phyloP scores from a whole-genome alignment of 2,797 vertebrate genomes.

The Mus caroli region DNA sequence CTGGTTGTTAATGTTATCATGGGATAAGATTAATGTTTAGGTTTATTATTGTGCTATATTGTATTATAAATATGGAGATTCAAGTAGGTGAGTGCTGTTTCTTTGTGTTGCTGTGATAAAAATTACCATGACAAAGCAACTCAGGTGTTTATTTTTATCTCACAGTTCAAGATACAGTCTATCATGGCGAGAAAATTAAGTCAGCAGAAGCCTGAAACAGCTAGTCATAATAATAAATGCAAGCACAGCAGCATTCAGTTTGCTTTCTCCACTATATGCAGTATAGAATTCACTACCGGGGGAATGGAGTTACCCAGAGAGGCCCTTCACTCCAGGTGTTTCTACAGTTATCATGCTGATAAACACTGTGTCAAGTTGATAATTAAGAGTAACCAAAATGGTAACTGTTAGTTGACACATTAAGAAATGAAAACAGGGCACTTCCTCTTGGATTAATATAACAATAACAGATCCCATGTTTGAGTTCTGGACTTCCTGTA shows the following conservation, averaged over 20 bases:
- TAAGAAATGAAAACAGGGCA: neutral
- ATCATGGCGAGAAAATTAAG: neutral
- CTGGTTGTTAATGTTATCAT: neutral
- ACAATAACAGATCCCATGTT: neutral
- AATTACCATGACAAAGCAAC: neutral
- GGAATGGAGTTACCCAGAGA: neutral
- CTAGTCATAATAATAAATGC: neutral
- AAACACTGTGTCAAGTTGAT: neutral
- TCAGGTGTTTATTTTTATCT: neutral
- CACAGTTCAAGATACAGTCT: neutral
- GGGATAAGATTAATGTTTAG: neutral
- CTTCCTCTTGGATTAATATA: neutral
- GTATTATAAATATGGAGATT: neutral
- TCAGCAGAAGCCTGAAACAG: neutral
- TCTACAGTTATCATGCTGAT: neutral
- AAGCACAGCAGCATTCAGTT: neutral
- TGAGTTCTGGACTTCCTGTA: neutral
- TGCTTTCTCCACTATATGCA: neutral
- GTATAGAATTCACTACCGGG: neutral
- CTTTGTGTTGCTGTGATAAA: neutral
- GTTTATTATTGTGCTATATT: neutral
- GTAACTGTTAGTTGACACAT: neutral
- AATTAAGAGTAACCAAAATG: neutral
- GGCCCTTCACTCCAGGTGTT: neutral
- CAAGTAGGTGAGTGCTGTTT: neutral